phyloP scores from a whole-genome alignment of 37 sponge, comb jelly and placozoan species.

The Aplysina aerophoba region DNA sequence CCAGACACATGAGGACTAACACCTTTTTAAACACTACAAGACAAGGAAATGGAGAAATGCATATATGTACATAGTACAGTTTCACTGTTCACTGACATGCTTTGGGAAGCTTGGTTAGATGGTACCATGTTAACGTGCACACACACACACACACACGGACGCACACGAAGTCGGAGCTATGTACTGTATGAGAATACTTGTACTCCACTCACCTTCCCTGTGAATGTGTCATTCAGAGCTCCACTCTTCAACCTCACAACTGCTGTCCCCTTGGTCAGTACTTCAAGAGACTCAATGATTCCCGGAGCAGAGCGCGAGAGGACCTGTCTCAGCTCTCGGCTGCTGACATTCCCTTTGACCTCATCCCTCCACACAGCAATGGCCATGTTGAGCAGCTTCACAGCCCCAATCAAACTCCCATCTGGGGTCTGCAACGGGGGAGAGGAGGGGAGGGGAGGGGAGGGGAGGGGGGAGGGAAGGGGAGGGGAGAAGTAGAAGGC shows the following conservation, averaged over 20 bases:
- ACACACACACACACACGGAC: constrained; percentile 40
- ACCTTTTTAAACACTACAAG: too few species aligned
- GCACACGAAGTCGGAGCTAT: neutral
- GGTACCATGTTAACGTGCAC: too few species aligned
- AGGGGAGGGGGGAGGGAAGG: neutral
- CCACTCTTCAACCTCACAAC: constrained; percentile 18
- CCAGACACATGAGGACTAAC: too few species aligned
- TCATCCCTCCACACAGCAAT: constrained; percentile 33
- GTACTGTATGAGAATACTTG: neutral
- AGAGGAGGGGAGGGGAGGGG: neutral
- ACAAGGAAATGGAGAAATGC: too few species aligned
- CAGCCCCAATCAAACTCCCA: constrained; percentile 18
- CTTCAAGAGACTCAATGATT: neutral
- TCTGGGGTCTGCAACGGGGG: constrained; percentile 44
- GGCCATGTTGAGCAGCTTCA: constrained; percentile 41
- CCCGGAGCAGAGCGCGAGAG: neutral
- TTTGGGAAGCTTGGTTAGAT: too few species aligned
- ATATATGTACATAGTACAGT: too few species aligned
- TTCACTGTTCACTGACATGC: too few species aligned
- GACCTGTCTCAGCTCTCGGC: neutral
- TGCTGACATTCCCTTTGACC: neutral
- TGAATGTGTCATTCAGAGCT: neutral
- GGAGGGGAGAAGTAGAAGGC: too few species aligned
- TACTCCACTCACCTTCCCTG: neutral
- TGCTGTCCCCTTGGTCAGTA: constrained; percentile 7